Evolutionary conservation across 2,888 invertebrate genomes (phyloP), one percentile per base, ranked within the genome.

Genomic region (Protophormia terraenovae): DNA sequence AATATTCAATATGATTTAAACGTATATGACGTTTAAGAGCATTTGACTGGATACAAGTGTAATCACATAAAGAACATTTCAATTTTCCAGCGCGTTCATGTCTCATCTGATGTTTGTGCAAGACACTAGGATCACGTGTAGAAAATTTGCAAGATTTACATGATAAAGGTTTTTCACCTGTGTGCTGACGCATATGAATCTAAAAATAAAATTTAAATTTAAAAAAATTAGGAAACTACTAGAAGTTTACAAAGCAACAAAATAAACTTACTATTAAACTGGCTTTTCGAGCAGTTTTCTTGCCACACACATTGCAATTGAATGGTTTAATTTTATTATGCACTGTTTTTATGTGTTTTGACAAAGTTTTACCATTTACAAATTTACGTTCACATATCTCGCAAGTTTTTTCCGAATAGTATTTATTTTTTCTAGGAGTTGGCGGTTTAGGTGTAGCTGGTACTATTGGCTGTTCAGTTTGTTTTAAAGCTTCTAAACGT

Each of bases 121-220:
- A 92, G 3, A 96, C 96, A 90, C 96, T 96, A 87, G 96, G 96
- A 93, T 97, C 96, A 0, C 95, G 95, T 3, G 96, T 95, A 84
- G 94, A 93, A 90, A 95, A 97, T 10, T 94, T 93, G 89, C 96
- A 96, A 24, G 94, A 91, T 41, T 95, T 94, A 89, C 97, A 97
- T 72, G 94, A 94, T 87, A 95, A 95, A 0, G 96, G 96, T 89
- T 96, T 97, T 88, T 96, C 96, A 3, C 96, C 95, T 0, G 96
- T 96, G 88, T 97, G 96, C 87, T 95, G 96, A 12, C 96, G 93
- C 88, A 95, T 93, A 90, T 97, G 97, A 87, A 96, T 94, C 94
- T 95, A 90, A 4, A 90, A 87, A 78, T n/a, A 76, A 16, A 47
- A 67, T 19, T 22, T 12, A 10, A 12, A 24, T 2, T 12, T 12